Percentiles rank a stretch among this genome's conserved stretches.
These are phyloP conservation scores for Bimastos eiseni DNA, from an alignment of 2,888 invertebrate genomes.

Conservation along the genomic window DNA sequence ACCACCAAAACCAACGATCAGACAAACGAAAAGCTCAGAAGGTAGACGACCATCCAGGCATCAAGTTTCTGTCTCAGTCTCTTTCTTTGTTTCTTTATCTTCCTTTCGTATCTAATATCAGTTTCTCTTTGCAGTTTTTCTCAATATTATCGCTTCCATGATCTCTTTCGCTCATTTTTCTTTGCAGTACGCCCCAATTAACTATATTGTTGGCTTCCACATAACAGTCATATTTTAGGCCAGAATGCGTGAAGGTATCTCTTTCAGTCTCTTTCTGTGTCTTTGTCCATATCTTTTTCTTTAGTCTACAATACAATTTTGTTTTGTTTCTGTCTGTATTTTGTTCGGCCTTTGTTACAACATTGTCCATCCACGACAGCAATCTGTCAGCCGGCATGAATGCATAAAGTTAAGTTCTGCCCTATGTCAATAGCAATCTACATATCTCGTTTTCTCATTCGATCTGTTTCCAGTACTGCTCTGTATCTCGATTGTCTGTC, in stretches of 20 bases:
- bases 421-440: no score
- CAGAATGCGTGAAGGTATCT: no score
- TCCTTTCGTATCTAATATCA: not conserved
- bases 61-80: not conserved
- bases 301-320: not conserved
- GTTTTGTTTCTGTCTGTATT: not conserved
- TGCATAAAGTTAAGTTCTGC: not conserved
- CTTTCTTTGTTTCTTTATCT: not conserved
- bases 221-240: no score
- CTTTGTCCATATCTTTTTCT: not conserved
- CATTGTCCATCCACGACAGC: not conserved
- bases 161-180: no score
- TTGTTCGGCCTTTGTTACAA: not conserved
- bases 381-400: not conserved
- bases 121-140: not conserved
- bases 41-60: constrained; percentile 66
- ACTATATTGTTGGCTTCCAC: no score
- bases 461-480: not conserved
- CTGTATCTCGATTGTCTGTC: not conserved
- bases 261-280: not conserved
- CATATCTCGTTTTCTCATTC: not conserved
- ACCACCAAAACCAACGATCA: constrained; percentile 98
- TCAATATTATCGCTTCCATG: not conserved
- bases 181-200: fast-evolving
- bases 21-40: constrained; percentile 99